Conservation (phyloP, 2,797 vertebrate species). For the Danio kyathit region DNA sequence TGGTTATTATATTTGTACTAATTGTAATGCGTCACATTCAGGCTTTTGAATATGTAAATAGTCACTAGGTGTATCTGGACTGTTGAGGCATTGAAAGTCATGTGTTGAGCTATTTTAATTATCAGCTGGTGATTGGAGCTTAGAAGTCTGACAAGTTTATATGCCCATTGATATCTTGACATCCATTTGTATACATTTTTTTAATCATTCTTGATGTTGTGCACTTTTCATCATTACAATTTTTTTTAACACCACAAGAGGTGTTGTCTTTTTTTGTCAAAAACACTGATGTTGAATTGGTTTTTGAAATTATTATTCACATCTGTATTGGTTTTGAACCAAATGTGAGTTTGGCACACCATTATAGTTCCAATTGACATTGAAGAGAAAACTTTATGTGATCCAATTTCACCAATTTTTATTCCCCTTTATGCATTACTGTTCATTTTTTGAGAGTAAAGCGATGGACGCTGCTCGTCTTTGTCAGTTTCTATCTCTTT, state of each 20-base stretch:
- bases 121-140: background rate
- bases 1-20: conserved; percentile 25
- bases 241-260: background rate
- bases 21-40: conserved; percentile 62
- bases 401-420: too few species aligned
- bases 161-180: background rate
- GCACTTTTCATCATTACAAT: background rate
- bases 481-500: conserved; percentile 16
- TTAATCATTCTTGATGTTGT: background rate
- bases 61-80: conserved; percentile 55
- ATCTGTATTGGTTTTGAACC: too few species aligned
- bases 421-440: background rate
- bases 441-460: background rate
- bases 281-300: background rate
- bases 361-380: too few species aligned
- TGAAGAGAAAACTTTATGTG: too few species aligned
- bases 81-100: conserved; percentile 1
- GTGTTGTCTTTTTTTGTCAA: background rate
- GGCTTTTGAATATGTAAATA: conserved; percentile 74
- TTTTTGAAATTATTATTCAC: background rate
- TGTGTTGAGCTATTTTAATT: conserved; percentile 29
- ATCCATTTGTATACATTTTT: conserved; percentile 1
- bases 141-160: too few species aligned
- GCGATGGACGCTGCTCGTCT: conserved; percentile 39
- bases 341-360: too few species aligned